Evolutionary conservation across 2,888 invertebrate species (phyloP).

Genomic region (Escarpia spicata): DNA sequence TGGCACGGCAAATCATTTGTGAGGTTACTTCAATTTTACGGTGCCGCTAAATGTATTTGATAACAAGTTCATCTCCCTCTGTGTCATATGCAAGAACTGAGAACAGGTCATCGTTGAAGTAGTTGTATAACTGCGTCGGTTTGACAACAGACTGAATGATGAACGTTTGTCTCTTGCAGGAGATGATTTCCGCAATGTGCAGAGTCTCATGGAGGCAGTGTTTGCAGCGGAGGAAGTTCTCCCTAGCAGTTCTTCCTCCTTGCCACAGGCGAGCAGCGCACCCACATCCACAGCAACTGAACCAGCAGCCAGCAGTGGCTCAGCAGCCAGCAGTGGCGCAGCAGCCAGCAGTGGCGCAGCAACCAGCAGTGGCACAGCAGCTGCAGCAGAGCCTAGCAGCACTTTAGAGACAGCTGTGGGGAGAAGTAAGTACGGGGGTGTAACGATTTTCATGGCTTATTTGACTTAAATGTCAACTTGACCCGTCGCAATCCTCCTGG

Average conservation of each 20-base stretch:
- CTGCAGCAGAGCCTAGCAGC: neutral
- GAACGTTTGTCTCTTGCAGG: neutral
- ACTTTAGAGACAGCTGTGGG: neutral
- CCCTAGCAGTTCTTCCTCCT: neutral
- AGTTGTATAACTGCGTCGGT: neutral
- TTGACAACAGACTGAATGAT: neutral
- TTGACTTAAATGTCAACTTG: no score
- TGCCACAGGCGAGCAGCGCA: neutral
- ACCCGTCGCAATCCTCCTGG: no score
- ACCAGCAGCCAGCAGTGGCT: neutral
- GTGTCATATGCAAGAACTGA: neutral
- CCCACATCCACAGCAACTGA: neutral
- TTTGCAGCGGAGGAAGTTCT: neutral
- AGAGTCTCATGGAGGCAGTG: neutral
- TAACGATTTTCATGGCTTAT: neutral
- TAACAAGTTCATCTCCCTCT: no score
- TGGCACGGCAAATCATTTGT: neutral
- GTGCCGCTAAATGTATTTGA: neutral
- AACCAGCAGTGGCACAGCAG: neutral
- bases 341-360: neutral
- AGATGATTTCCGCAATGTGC: neutral
- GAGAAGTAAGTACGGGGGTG: neutral
- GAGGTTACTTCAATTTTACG: neutral
- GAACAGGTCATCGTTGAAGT: neutral
- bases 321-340: neutral